Percentiles rank a stretch among this genome's conserved stretches.
Evolutionary conservation across 2,113 vertebrate species (phyloP).

Genomic region (Gambusia affinis): DNA sequence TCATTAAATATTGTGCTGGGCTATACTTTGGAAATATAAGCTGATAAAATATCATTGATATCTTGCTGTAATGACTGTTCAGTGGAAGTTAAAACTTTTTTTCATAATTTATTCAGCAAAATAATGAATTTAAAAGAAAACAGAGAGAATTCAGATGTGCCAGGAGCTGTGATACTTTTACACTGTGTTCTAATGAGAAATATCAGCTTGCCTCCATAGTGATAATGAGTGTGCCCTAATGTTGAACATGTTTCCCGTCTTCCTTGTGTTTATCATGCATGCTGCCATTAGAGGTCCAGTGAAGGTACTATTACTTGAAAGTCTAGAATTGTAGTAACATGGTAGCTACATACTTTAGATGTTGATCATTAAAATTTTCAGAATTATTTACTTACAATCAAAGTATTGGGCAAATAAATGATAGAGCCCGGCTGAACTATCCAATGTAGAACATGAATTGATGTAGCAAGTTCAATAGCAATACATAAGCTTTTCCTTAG

Average conservation of each 20-base stretch:
- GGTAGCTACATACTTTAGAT: neutral
- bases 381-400: neutral
- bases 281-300: neutral
- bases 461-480: neutral
- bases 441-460: neutral
- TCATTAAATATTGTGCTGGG: too few species aligned
- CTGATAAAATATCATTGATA: too few species aligned
- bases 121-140: neutral
- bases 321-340: neutral
- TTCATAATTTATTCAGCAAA: neutral
- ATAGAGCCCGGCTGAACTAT: neutral
- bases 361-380: neutral
- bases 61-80: too few species aligned
- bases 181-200: constrained; percentile 1
- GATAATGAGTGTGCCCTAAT: neutral
- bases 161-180: neutral
- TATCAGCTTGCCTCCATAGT: neutral
- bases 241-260: neutral
- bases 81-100: too few species aligned
- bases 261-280: constrained; percentile 7
- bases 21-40: too few species aligned
- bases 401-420: neutral
- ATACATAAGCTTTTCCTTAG: neutral
- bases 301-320: neutral
- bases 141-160: neutral